phyloP scores from a whole-genome alignment of 2,797 vertebrate genomes.

The Hypotaenidia okinawae region DNA sequence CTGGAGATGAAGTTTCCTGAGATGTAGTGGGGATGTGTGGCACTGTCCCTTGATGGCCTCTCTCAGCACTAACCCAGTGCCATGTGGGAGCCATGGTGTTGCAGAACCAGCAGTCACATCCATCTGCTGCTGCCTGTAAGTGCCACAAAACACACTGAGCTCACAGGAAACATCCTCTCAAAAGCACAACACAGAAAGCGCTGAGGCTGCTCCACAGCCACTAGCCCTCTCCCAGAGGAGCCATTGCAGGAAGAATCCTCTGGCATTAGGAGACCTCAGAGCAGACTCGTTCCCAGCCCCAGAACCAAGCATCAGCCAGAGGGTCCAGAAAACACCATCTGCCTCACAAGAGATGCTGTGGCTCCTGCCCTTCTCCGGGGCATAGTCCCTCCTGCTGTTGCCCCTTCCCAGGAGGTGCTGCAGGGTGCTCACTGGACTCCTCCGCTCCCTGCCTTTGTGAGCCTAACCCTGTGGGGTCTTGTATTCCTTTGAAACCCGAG shows the following conservation, averaged over 20 bases:
- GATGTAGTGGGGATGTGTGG: neutral
- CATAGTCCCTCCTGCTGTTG: neutral
- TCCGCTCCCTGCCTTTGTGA: neutral
- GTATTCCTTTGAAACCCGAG: conserved; percentile 58
- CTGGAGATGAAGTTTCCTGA: neutral
- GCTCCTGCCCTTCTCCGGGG: neutral
- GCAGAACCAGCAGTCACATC: neutral
- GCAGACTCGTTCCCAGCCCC: neutral
- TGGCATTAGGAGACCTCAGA: neutral
- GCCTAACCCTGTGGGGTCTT: conserved; percentile 42
- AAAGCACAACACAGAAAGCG: neutral
- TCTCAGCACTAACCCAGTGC: neutral
- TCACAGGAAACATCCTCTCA: neutral
- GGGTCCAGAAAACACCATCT: neutral
- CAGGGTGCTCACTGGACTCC: neutral
- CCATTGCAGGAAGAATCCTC: neutral
- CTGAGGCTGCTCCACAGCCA: neutral
- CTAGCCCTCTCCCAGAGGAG: neutral
- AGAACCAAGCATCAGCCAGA: neutral
- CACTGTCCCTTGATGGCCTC: neutral
- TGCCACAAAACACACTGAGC: neutral
- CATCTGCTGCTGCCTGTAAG: neutral
- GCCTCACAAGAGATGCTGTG: neutral
- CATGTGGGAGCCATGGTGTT: neutral
- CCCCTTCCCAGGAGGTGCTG: neutral